Evolutionary conservation across 2,113 vertebrate species (phyloP).

Genomic region (Microtus montanus): DNA sequence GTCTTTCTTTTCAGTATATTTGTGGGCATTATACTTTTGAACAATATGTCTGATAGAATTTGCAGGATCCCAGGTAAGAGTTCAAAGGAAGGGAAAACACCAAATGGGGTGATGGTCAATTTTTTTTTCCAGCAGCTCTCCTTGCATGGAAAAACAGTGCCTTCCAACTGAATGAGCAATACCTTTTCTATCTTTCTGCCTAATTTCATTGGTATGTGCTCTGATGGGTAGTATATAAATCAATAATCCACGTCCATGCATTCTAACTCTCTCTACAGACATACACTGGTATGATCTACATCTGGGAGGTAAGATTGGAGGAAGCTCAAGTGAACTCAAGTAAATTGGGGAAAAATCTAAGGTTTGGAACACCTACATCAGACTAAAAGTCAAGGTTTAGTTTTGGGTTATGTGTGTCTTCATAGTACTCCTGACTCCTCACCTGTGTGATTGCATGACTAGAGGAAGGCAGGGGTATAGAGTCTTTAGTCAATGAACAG

Average conservation of each 20-base stretch:
- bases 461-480: not conserved
- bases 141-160: not conserved
- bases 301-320: not conserved
- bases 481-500: not conserved
- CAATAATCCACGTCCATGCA: not conserved
- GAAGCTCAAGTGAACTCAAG: not conserved
- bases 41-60: not conserved
- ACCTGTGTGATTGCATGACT: not conserved
- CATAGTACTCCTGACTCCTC: not conserved
- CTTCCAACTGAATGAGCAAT: not conserved
- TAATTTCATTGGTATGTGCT: not conserved
- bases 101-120: not conserved
- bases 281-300: accelerated
- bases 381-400: not conserved
- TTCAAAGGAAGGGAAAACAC: not conserved
- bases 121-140: not conserved
- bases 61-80: not conserved
- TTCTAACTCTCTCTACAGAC: not conserved
- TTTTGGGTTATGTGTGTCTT: not conserved
- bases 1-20: not conserved
- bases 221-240: not conserved
- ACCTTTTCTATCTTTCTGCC: not conserved
- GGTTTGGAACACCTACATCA: not conserved
- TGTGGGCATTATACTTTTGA: not conserved
- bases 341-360: not conserved